A percentile compares a stretch with the other conserved stretches of the same genome.
These are phyloP conservation scores for Tribolium castaneum DNA, from an alignment of 1,140 invertebrate genomes.

Conservation along the genomic window DNA sequence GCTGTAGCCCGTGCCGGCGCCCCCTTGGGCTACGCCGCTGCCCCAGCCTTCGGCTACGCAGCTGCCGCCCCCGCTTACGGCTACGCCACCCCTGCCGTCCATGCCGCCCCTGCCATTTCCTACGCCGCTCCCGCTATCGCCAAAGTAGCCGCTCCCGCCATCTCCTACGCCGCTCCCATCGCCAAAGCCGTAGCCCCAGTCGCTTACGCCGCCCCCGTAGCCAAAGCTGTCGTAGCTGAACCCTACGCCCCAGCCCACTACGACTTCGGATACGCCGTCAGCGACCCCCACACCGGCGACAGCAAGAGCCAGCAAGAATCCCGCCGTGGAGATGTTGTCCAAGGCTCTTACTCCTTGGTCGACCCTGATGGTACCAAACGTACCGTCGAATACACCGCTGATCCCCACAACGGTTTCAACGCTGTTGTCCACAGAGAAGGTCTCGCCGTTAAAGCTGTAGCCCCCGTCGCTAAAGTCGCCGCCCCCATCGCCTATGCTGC, in stretches of 20 bases:
- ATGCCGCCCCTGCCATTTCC: constrained; percentile 20
- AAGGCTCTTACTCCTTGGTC: constrained; percentile 62
- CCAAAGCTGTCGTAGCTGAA: constrained; percentile 57
- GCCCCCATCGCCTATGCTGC: constrained; percentile 45
- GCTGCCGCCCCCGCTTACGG: constrained; percentile 30
- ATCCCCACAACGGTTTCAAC: constrained; percentile 66
- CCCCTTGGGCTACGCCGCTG: constrained; percentile 42
- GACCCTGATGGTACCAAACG: constrained; percentile 67
- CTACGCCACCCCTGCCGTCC: constrained; percentile 25
- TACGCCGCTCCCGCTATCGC: constrained; percentile 53
- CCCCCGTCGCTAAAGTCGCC: constrained; percentile 55
- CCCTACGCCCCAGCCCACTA: constrained; percentile 50
- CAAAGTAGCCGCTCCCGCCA: constrained; percentile 51
- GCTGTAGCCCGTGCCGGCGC: constrained; percentile 57
- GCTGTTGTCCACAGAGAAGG: constrained; percentile 57
- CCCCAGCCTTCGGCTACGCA: constrained; percentile 32
- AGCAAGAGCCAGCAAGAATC: constrained; percentile 55
- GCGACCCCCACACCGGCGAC: constrained; percentile 67
- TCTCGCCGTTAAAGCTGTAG: constrained; percentile 45
- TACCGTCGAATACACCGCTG: constrained; percentile 67
- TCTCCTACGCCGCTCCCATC: constrained; percentile 49
- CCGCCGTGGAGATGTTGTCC: constrained; percentile 54
- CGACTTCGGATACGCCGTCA: constrained; percentile 54
- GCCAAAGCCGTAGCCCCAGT: constrained; percentile 50
- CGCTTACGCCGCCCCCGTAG: constrained; percentile 58